Conservation (phyloP, 2,797 vertebrate species). For the Danio albolineatus region DNA sequence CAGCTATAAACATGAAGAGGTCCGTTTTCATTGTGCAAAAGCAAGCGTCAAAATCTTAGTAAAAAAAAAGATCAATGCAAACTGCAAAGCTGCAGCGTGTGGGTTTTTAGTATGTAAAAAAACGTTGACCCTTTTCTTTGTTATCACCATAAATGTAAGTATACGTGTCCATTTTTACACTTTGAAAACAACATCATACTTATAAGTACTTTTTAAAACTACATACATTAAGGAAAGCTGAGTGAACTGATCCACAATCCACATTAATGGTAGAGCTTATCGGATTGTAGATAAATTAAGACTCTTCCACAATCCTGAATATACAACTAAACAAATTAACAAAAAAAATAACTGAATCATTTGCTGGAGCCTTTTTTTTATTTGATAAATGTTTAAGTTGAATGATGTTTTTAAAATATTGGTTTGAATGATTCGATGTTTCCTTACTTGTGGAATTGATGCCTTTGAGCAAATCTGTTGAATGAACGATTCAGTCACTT, state of each 20-base stretch:
- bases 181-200: conserved; percentile 33
- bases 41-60: conserved; percentile 1
- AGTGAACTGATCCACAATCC: conserved; percentile 94
- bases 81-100: neutral
- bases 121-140: neutral
- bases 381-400: too few species aligned
- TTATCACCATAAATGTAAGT: neutral
- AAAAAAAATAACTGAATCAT: too few species aligned
- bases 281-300: too few species aligned
- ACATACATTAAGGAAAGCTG: conserved; percentile 64
- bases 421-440: too few species aligned
- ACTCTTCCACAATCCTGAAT: too few species aligned
- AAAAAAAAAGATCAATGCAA: neutral
- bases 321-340: too few species aligned
- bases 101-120: neutral
- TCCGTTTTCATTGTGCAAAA: conserved; percentile 51
- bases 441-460: too few species aligned
- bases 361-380: too few species aligned
- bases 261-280: conserved; percentile 34
- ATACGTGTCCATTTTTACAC: neutral
- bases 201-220: conserved; percentile 1
- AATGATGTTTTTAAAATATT: too few species aligned
- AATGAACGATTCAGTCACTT: too few species aligned
- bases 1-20: conserved; percentile 12
- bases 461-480: too few species aligned